Percentiles rank a stretch among this genome's conserved stretches.
These are phyloP conservation scores for Leptinotarsa lineolata DNA, from an alignment of 1,140 invertebrate genomes.

Conservation along the genomic window DNA sequence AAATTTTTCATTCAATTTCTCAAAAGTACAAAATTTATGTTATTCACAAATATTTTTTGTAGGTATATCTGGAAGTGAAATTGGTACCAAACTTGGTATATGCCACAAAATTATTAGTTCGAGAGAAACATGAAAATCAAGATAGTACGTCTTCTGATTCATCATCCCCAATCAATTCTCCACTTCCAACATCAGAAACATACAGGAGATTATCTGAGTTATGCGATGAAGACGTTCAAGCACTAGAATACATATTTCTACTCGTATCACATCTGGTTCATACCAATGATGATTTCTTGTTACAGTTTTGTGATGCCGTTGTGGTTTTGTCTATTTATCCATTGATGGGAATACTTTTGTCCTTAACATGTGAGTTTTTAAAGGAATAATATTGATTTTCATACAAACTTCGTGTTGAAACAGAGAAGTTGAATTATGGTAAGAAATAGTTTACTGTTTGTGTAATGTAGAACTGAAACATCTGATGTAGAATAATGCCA, in stretches of 20 bases:
- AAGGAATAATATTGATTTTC: too few species aligned
- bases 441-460: too few species aligned
- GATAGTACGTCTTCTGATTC: conserved; percentile 29
- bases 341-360: conserved; percentile 61
- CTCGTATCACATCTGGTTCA: conserved; percentile 75
- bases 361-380: conserved; percentile 44
- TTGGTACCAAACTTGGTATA: conserved; percentile 77
- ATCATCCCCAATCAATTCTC: conserved; percentile 24
- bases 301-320: conserved; percentile 78
- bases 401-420: too few species aligned
- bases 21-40: background rate
- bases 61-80: conserved; percentile 75
- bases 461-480: too few species aligned
- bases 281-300: conserved; percentile 69
- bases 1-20: too few species aligned
- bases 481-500: too few species aligned
- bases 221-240: conserved; percentile 64
- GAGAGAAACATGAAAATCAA: conserved; percentile 49
- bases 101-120: conserved; percentile 68
- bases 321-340: conserved; percentile 66
- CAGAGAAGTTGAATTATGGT: too few species aligned
- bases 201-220: conserved; percentile 58
- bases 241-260: conserved; percentile 69
- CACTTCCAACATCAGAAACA: conserved; percentile 24
- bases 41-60: conserved; percentile 30